Evolutionary conservation across 2,888 invertebrate genomes (phyloP), one percentile per base, ranked within the genome.

Genomic region (Charanyca ferruginea): DNA sequence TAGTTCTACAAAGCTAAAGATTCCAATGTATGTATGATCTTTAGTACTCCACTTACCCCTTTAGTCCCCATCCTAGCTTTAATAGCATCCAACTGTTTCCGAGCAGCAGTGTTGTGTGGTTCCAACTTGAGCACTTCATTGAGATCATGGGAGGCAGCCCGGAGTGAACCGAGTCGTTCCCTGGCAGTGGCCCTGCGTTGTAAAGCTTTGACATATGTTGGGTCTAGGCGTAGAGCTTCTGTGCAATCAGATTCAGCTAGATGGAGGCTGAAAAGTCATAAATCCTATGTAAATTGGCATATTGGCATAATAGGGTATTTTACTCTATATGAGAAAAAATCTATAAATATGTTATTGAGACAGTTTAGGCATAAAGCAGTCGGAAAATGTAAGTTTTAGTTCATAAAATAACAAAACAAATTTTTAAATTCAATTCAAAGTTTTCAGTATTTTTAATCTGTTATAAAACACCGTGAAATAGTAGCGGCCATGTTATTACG

Each of bases 191-290:
- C 98, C 79, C 99, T 96, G 1, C 99, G 96, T 79, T 97, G 97
- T 73, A 98, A 96, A 0, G 99, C 98, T 92, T 99, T 99, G 0
- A 98, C 97, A 81, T 98, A 98, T 0, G 96, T 96, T 0, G 96
- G 96, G 89, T 99, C 98, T 7, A 98, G 92, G 66, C 96, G 96
- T 3, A 99, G 93, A 0, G 99, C 98, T 62, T 96, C 95, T 0
- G 97, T 97, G 86, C 99, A 99, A 90, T 99, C 99, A 0, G 96
- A 96, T 84, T 98, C 97, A 0, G 98, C 98, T 87, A 96, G 96
- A 74, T 96, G 95, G 51, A 96, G 96, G 71, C 97, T 97, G 83
- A 1, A 86, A 76, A 4, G 1, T 0, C 2, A 44, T 0, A 22
- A 42, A n/a, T 18, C 1, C 6, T 42, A 7, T 41, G n/a, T 7